Evolutionary conservation across 2,797 vertebrate genomes (phyloP).

Genomic region (Thunnus albacares): DNA sequence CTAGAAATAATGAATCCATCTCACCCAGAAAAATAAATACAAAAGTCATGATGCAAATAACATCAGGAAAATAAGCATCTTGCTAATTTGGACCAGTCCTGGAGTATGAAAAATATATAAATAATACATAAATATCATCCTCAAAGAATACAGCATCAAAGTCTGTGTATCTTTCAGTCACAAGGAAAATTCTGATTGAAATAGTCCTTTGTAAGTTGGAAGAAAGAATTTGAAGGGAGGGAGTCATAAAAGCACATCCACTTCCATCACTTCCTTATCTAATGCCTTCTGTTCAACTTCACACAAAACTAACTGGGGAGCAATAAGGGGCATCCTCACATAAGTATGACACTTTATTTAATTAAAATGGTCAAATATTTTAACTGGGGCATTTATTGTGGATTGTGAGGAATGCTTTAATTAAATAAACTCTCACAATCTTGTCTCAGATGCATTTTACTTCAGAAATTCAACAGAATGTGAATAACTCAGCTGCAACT

Average conservation of each 20-base stretch:
- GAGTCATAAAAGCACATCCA: conserved; percentile 62
- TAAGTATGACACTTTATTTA: conserved; percentile 30
- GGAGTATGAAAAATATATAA: conserved; percentile 50
- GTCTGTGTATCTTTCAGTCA: conserved; percentile 67
- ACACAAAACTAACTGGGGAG: conserved; percentile 45
- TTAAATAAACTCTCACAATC: conserved; percentile 3
- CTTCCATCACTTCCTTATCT: conserved; percentile 58
- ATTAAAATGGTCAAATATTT: conserved; percentile 51
- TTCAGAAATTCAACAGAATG: conserved; percentile 6
- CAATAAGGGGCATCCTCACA: conserved; percentile 43
- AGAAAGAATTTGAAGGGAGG: conserved; percentile 64
- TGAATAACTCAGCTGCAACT: background rate
- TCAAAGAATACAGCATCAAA: conserved; percentile 78
- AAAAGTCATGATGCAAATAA: background rate
- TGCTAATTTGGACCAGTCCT: conserved; percentile 65
- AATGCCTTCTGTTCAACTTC: conserved; percentile 59
- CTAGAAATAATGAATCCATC: background rate
- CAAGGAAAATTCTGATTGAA: conserved; percentile 79
- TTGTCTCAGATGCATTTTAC: background rate
- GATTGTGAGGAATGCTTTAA: conserved; percentile 20
- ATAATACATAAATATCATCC: conserved; percentile 69
- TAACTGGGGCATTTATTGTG: background rate
- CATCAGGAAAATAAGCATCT: conserved; percentile 36
- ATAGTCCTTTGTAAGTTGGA: conserved; percentile 70
- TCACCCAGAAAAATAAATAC: background rate